Evolutionary conservation across 2,113 vertebrate species (phyloP).

Genomic region (Smithornis capensis): DNA sequence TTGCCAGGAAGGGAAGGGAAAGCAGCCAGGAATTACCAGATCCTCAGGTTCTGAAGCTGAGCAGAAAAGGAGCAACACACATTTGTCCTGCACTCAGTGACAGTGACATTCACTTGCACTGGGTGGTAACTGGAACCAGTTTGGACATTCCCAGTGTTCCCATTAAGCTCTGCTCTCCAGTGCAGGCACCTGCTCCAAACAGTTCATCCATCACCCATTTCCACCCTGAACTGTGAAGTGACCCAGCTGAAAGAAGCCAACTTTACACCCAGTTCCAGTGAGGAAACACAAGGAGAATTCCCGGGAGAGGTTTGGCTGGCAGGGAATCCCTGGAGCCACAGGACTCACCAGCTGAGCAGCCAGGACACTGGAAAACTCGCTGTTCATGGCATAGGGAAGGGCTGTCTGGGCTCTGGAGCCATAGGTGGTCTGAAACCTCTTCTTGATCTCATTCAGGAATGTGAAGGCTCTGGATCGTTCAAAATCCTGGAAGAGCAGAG

Average conservation of each 20-base stretch:
- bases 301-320: neutral
- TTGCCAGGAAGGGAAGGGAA: neutral
- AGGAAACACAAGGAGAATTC: neutral
- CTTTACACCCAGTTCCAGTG: neutral
- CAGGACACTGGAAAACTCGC: conserved; percentile 94
- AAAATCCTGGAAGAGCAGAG: conserved; percentile 81
- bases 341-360: conserved; percentile 91
- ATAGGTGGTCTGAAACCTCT: conserved; percentile 96
- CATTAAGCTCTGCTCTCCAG: neutral
- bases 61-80: neutral
- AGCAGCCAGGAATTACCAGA: neutral
- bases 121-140: neutral
- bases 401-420: conserved; percentile 95
- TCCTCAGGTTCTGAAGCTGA: neutral
- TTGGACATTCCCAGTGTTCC: neutral
- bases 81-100: neutral
- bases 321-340: neutral
- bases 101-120: neutral
- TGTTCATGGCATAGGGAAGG: conserved; percentile 98
- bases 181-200: neutral
- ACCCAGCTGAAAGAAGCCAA: neutral
- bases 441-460: conserved; percentile 95
- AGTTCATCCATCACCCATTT: neutral
- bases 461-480: conserved; percentile 94
- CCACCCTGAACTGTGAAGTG: neutral